Percentiles rank a stretch among this genome's conserved stretches.
Evolutionary conservation across 2,888 invertebrate species (phyloP).

Genomic region (Diarsia mendica): DNA sequence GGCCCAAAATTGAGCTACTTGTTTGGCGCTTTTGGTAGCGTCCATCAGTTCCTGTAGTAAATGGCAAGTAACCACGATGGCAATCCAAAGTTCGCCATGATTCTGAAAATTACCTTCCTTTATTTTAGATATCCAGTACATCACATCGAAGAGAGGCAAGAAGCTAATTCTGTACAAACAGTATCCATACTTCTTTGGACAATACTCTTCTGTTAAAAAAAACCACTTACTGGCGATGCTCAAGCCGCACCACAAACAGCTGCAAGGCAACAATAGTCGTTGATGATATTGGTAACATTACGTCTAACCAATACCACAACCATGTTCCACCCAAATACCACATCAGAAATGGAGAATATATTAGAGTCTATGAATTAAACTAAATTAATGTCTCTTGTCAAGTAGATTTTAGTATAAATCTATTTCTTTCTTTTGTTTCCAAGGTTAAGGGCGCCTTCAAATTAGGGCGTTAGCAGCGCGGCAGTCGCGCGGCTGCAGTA

Average conservation of each 20-base stretch:
- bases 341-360: conserved; percentile 32
- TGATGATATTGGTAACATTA: conserved; percentile 13
- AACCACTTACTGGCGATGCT: conserved; percentile 23
- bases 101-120: neutral
- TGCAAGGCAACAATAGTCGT: conserved; percentile 37
- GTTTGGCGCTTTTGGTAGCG: too few relatives aligned
- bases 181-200: conserved; percentile 14
- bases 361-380: conserved; percentile 7
- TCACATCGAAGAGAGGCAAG: conserved; percentile 32
- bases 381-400: neutral
- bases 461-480: too few relatives aligned
- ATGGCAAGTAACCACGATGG: too few relatives aligned
- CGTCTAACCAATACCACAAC: conserved; percentile 4
- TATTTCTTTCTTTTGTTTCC: neutral
- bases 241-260: conserved; percentile 1
- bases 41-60: too few relatives aligned
- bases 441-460: too few relatives aligned
- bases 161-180: conserved; percentile 28
- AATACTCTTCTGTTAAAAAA: conserved; percentile 15
- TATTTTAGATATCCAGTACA: conserved; percentile 31
- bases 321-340: neutral
- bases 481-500: too few relatives aligned
- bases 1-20: too few relatives aligned
- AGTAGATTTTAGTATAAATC: neutral
- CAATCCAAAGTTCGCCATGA: neutral